phyloP scores from a whole-genome alignment of 2,113 vertebrate species.

The Tachycineta bicolor region DNA sequence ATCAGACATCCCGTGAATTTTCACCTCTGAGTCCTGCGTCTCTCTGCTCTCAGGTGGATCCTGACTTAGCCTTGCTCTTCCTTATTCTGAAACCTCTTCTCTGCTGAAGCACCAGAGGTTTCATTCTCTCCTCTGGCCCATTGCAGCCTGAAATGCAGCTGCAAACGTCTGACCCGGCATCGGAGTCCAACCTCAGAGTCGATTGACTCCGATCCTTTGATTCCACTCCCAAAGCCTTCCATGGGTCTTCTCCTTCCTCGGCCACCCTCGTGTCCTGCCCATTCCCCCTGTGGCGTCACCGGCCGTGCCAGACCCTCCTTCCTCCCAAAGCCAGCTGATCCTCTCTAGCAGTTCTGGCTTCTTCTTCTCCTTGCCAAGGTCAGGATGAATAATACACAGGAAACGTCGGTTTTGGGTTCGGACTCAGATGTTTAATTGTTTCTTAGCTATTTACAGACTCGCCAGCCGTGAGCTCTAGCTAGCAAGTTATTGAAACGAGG shows the following conservation, averaged over 20 bases:
- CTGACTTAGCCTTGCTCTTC: not conserved
- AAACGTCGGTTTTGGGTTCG: too few species aligned
- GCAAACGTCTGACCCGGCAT: fast-evolving
- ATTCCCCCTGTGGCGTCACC: fast-evolving
- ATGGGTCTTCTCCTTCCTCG: not conserved
- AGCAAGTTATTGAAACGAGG: too few species aligned
- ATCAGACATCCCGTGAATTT: fast-evolving
- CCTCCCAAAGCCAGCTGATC: not conserved
- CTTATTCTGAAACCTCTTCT: not conserved
- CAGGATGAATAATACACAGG: too few species aligned
- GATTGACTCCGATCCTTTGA: fast-evolving
- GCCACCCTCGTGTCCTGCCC: not conserved
- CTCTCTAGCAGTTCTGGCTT: too few species aligned
- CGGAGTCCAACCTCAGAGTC: fast-evolving
- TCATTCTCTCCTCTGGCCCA: not conserved
- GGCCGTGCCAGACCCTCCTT: not conserved
- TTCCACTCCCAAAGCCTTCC: not conserved
- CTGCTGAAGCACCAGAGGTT: not conserved
- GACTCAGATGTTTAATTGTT: too few species aligned
- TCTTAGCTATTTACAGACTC: too few species aligned
- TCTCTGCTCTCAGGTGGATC: not conserved
- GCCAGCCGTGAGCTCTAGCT: too few species aligned
- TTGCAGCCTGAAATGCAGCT: not conserved
- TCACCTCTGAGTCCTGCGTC: not conserved
- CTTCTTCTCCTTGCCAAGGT: too few species aligned